Percentiles rank a stretch among this genome's conserved stretches.
These are phyloP conservation scores for Hippocampus barbouri DNA, from an alignment of 2,113 vertebrate species.

Conservation along the genomic window DNA sequence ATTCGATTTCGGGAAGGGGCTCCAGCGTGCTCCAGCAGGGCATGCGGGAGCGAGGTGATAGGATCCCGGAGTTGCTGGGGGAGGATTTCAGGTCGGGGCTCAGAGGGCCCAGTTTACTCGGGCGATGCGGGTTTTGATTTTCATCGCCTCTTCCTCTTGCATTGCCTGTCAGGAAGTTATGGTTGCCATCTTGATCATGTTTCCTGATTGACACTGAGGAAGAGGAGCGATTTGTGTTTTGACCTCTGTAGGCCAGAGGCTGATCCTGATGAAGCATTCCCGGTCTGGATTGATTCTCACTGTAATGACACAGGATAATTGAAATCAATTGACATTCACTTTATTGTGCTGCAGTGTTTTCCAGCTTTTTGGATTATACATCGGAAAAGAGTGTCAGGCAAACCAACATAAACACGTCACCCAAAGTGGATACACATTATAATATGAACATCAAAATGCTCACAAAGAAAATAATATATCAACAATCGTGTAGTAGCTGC, in stretches of 20 bases:
- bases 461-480: not conserved
- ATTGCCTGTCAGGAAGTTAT: constrained; percentile 77
- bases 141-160: constrained; percentile 71
- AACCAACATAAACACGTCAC: too few species aligned
- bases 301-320: constrained; percentile 32
- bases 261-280: constrained; percentile 76
- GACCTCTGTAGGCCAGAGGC: constrained; percentile 45
- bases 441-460: too few species aligned
- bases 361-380: too few species aligned
- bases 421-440: too few species aligned
- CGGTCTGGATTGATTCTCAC: constrained; percentile 65
- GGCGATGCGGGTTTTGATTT: constrained; percentile 79
- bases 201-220: constrained; percentile 58
- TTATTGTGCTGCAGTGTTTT: too few species aligned
- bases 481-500: not conserved
- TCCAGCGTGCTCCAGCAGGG: constrained; percentile 72
- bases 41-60: constrained; percentile 64
- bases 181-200: constrained; percentile 83
- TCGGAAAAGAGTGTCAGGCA: too few species aligned
- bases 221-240: constrained; percentile 21
- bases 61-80: constrained; percentile 34
- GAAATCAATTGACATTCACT: not conserved
- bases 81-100: constrained; percentile 45
- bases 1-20: constrained; percentile 72
- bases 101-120: constrained; percentile 44